Base-by-base conservation (phyloP, 2,113 vertebrate genomes). In the Zapus hudsonius region DNA sequence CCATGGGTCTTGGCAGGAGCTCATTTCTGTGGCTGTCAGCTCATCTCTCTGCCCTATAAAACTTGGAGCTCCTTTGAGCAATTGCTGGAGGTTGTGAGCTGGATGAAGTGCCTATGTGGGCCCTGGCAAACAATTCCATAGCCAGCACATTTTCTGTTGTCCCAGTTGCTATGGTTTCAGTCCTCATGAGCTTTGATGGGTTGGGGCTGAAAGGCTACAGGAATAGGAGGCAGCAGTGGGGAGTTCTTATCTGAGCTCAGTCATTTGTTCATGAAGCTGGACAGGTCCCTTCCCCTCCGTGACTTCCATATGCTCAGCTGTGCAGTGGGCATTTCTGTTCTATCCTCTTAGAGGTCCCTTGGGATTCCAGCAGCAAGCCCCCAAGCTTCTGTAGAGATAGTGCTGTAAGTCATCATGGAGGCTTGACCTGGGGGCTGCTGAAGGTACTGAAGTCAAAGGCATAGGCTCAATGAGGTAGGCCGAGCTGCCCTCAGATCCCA, bases 1-100 rank as follows among this genome's bases (percentile, higher is more conserved):
- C 6, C 44, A 47, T 84, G 93, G 36, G 10, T 95, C 97, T 97
- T 91, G 97, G 94, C 93, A 97, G 95, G 95, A 96, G 40, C 95
- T 91, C 84, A 84, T 95, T 97, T 94, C 94, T 96, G 86, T 96
- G 96, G 83, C 97, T 94, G 66, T 94, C 88, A 72, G 7, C 33
- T 44, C 23, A 16, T 72, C 42, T 69, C 40, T 36, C 79, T 74
- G 44, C 25, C 12, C 59, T 7, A 1, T 3, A 73, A n/a, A 36
- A 13, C 70, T 15, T 15, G 20, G 55, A 47, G 75, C 72, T 31
- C 38, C n/a, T 63, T 31, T 0, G 9, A 73, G 91, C 76, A 57
- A 38, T n/a, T 8, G 11, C 83, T 40, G 31, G 61, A 44, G 4
- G 22, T 2, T 25, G 1, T 3, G n/a, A 31, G 83, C 79, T 33